Evolutionary conservation across 2,797 vertebrate genomes (phyloP).

Genomic region (Epinephelus awoara): DNA sequence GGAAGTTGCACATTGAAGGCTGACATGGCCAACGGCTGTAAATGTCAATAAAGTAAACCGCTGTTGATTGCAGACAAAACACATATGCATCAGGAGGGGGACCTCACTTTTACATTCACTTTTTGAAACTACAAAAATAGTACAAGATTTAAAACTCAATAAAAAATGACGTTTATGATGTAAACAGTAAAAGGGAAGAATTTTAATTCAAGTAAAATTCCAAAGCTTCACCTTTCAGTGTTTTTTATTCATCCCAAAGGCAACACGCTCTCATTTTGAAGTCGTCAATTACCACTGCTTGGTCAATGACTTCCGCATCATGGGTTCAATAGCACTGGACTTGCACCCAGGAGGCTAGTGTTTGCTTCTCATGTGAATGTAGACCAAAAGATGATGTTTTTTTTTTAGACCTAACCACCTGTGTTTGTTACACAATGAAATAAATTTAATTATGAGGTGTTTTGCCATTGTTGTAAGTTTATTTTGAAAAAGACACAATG

Average conservation of each 20-base stretch:
- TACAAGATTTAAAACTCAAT: neutral
- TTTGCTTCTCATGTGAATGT: too few relatives aligned
- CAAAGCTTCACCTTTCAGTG: neutral
- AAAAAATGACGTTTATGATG: neutral
- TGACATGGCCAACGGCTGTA: slow-evolving; percentile 4
- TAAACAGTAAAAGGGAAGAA: neutral
- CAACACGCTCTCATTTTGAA: too few relatives aligned
- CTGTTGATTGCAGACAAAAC: neutral
- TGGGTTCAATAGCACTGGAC: too few relatives aligned
- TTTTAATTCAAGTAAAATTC: neutral
- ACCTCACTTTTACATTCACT: neutral
- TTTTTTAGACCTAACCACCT: too few relatives aligned
- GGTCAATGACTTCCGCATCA: too few relatives aligned
- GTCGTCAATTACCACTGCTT: too few relatives aligned
- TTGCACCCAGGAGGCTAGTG: too few relatives aligned
- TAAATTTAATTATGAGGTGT: too few relatives aligned
- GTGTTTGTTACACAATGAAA: too few relatives aligned
- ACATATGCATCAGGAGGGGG: neutral
- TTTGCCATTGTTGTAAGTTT: too few relatives aligned
- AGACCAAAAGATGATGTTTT: too few relatives aligned
- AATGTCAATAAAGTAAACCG: slow-evolving; percentile 7
- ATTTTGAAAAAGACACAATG: too few relatives aligned
- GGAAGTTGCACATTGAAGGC: slow-evolving; percentile 11
- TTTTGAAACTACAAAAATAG: neutral
- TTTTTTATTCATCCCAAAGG: neutral